Conservation (phyloP, 2,888 invertebrate species). For the Phoronis australis region DNA sequence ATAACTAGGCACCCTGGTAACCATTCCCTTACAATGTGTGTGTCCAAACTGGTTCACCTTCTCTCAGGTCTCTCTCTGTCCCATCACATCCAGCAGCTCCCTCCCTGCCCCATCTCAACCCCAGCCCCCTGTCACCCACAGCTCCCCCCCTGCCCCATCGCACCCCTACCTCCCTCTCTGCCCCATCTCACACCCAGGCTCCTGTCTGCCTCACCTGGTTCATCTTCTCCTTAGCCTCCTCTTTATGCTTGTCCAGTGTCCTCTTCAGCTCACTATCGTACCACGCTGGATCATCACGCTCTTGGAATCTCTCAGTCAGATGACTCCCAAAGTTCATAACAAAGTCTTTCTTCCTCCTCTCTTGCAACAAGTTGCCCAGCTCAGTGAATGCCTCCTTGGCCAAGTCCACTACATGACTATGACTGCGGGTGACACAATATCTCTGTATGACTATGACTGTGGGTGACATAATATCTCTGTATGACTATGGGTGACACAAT, state of each 20-base stretch:
- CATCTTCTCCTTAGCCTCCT: conserved; percentile 33
- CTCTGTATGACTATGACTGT: no score
- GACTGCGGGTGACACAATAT: no score
- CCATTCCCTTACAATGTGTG: no score
- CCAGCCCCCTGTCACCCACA: not conserved
- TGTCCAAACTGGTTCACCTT: no score
- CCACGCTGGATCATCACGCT: conserved; percentile 61
- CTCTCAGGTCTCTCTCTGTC: no score
- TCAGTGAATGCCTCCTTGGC: conserved; percentile 64
- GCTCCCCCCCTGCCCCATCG: not conserved
- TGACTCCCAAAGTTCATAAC: conserved; percentile 27
- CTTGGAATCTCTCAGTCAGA: conserved; percentile 23
- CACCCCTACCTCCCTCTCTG: not conserved
- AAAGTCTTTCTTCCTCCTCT: conserved; percentile 62
- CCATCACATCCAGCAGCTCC: not conserved
- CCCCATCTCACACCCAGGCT: conserved; percentile 18
- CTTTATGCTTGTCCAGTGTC: conserved; percentile 60
- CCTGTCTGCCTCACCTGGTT: conserved; percentile 23
- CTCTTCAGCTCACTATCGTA: conserved; percentile 57
- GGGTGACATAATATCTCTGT: no score
- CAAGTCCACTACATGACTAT: conserved; percentile 36
- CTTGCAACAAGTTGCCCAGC: conserved; percentile 64
- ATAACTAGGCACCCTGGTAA: no score
- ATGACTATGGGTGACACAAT: no score
- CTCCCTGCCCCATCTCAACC: not conserved